Evolutionary conservation across 2,888 invertebrate genomes (phyloP).

Genomic region (Xylota segnis): DNA sequence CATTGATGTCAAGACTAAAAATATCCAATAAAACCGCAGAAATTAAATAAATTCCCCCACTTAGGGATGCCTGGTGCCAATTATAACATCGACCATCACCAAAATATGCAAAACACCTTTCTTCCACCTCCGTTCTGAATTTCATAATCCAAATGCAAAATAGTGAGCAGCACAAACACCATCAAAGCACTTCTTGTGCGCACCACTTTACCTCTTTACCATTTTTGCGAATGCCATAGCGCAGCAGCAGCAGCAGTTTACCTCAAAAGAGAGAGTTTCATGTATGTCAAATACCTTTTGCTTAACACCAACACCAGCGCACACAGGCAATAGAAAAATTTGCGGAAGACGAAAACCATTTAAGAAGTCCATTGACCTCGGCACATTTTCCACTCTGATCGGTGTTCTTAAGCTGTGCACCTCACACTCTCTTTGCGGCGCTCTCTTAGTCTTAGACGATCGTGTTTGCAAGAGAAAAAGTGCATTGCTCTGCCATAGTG

Average conservation of each 20-base stretch:
- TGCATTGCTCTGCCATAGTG: slow-evolving; percentile 19
- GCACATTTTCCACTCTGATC: slow-evolving; percentile 73
- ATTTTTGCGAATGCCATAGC: background rate
- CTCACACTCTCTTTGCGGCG: slow-evolving; percentile 16
- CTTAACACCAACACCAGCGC: slow-evolving; percentile 58
- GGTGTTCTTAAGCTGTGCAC: slow-evolving; percentile 14
- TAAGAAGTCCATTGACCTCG: slow-evolving; percentile 74
- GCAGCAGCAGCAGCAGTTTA: slow-evolving; percentile 36
- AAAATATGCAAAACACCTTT: slow-evolving; percentile 51
- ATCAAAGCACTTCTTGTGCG: slow-evolving; percentile 10
- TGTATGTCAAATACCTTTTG: slow-evolving; percentile 71
- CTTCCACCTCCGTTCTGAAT: slow-evolving; percentile 37
- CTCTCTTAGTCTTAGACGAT: slow-evolving; percentile 1
- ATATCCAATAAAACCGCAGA: background rate
- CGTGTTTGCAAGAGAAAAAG: background rate
- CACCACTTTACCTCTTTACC: slow-evolving; percentile 11
- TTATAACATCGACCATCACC: slow-evolving; percentile 39
- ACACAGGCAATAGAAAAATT: slow-evolving; percentile 56
- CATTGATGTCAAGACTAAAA: background rate
- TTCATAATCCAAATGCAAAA: slow-evolving; percentile 68
- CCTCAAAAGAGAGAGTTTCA: slow-evolving; percentile 76
- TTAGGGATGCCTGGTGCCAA: slow-evolving; percentile 7
- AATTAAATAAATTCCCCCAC: background rate
- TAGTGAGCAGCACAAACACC: slow-evolving; percentile 38
- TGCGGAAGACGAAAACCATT: slow-evolving; percentile 75